Evolutionary conservation across 2,888 invertebrate species (phyloP).

Genomic region (Lasius platythorax): DNA sequence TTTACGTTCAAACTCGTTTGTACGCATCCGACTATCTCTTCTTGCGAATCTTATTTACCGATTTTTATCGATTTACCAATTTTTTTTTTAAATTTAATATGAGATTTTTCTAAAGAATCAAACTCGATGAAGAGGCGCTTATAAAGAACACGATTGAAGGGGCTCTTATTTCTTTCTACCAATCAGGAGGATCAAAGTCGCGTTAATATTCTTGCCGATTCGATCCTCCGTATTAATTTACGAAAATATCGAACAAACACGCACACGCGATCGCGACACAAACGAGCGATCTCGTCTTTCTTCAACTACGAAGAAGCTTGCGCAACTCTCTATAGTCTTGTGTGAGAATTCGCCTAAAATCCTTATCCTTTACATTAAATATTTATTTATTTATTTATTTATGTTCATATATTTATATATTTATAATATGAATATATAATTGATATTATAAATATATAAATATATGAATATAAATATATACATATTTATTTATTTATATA

Average conservation of each 20-base stretch:
- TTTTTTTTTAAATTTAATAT: too few species aligned
- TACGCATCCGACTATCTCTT: slow-evolving; percentile 17
- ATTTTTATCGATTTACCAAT: background rate
- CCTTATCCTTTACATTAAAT: slow-evolving; percentile 75
- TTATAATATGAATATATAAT: slow-evolving; percentile 73
- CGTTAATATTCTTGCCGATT: background rate
- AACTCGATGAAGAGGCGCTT: background rate
- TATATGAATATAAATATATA: background rate
- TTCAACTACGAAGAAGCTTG: slow-evolving; percentile 57
- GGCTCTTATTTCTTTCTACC: background rate
- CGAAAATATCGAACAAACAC: slow-evolving; percentile 45
- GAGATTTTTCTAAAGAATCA: background rate
- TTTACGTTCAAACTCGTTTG: slow-evolving; percentile 29
- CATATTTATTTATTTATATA: slow-evolving; percentile 48
- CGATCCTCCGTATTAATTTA: background rate
- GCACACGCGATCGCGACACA: background rate
- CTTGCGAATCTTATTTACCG: background rate
- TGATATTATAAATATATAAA: too few species aligned
- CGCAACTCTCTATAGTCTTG: slow-evolving; percentile 56
- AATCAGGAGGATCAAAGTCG: slow-evolving; percentile 16
- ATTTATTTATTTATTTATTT: slow-evolving; percentile 67
- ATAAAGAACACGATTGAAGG: background rate
- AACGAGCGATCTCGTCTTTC: slow-evolving; percentile 18
- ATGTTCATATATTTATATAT: slow-evolving; percentile 63
- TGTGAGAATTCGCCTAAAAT: slow-evolving; percentile 59